Evolutionary conservation across 1,140 invertebrate genomes (phyloP), one percentile per base, ranked within the genome.

Genomic region (Psilanteris sp.): DNA sequence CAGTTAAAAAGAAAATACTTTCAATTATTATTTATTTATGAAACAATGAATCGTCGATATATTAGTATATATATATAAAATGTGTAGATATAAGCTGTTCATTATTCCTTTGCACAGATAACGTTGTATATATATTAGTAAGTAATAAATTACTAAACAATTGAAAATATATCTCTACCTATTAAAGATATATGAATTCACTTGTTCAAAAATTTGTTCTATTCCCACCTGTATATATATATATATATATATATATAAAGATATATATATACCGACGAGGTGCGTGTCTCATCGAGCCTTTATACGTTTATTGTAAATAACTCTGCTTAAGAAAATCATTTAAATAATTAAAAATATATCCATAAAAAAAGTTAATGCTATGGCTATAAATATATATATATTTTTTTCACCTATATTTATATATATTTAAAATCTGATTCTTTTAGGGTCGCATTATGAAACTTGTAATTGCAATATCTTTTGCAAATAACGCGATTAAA

Each of bases 221-320:
- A n/a, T n/a, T n/a, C n/a, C n/a, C n/a, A n/a, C n/a, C n/a, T n/a
- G n/a, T n/a, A n/a, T n/a, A n/a, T n/a, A n/a, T n/a, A n/a, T n/a
- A n/a, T n/a, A n/a, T n/a, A n/a, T n/a, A n/a, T n/a, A 68, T 68
- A 50, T 27, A 57, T 26, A 59, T 34, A 64, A 64, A 64, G 10
- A 72, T n/a, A n/a, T n/a, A n/a, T n/a, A n/a, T n/a, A n/a, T n/a
- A 72, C 57, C 50, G 48, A 26, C 50, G 62, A 70, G 55, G 55
- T 62, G 57, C 67, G 48, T 34, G 55, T 57, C 39, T 37, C 48
- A 57, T 57, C 50, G 54, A 61, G 43, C 26, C 6, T 37, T 61
- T 50, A 70, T 43, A 70, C 16, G 41, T 44, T 68, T 26, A 54
- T 14, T 5, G 10, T 44, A 71, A 43, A 61, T 37, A 44, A 43